Evolutionary conservation across 2,113 vertebrate species (phyloP).

Genomic region (Rhipidura dahli): DNA sequence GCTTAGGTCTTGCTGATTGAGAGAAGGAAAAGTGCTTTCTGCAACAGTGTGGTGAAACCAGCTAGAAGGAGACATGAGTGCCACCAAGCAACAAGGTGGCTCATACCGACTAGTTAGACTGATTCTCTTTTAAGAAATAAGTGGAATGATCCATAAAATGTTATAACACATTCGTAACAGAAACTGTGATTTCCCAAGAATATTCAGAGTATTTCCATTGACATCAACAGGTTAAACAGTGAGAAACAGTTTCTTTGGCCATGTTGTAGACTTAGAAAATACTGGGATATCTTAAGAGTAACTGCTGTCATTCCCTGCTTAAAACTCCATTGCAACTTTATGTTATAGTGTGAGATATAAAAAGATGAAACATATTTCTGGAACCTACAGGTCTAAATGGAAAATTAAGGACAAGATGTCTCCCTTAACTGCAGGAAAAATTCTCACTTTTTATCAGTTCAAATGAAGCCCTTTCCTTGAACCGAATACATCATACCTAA

Average conservation of each 20-base stretch:
- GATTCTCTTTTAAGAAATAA: neutral
- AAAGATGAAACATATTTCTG: neutral
- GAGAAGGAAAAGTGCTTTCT: neutral
- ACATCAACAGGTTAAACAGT: neutral
- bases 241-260: neutral
- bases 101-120: neutral
- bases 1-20: fast-evolving
- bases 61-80: neutral
- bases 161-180: neutral
- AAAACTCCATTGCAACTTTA: neutral
- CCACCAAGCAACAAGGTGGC: neutral
- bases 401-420: neutral
- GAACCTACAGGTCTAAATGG: neutral
- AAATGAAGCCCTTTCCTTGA: neutral
- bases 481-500: neutral
- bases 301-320: neutral
- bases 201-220: neutral
- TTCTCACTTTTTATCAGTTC: neutral
- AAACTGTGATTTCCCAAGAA: neutral
- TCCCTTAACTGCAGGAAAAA: neutral
- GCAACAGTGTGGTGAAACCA: neutral
- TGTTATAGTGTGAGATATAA: neutral
- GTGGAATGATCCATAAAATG: neutral
- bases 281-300: neutral
- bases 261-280: neutral